phyloP scores from a whole-genome alignment of 2,797 vertebrate species.

The Phaenicophaeus curvirostris region DNA sequence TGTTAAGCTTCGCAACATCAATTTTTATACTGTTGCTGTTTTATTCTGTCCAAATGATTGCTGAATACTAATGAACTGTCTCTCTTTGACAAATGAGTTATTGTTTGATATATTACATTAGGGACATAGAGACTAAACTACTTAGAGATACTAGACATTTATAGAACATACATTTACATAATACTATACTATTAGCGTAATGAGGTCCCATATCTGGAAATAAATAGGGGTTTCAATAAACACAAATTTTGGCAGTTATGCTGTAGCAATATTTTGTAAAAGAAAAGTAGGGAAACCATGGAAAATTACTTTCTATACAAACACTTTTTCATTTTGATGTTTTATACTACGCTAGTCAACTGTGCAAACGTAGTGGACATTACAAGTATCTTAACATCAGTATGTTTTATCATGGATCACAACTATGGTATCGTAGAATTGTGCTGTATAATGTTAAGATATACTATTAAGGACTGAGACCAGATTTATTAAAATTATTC shows the following conservation, averaged over 20 bases:
- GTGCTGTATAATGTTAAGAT: not conserved
- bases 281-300: not conserved
- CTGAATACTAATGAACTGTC: slow-evolving; percentile 78
- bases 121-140: slow-evolving; percentile 75
- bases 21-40: slow-evolving; percentile 77
- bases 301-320: slow-evolving; percentile 19
- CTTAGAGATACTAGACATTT: slow-evolving; percentile 73
- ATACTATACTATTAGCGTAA: slow-evolving; percentile 72
- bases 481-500: not conserved
- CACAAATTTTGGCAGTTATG: slow-evolving; percentile 17
- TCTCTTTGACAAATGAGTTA: slow-evolving; percentile 80
- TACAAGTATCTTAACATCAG: not conserved
- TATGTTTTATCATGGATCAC: not conserved
- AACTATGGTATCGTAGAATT: not conserved
- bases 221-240: slow-evolving; percentile 58
- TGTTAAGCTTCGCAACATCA: slow-evolving; percentile 79
- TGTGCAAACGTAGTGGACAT: not conserved
- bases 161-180: slow-evolving; percentile 75
- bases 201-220: slow-evolving; percentile 65
- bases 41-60: slow-evolving; percentile 73
- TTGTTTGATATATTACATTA: slow-evolving; percentile 79
- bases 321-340: not conserved
- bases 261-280: not conserved
- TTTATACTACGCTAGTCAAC: not conserved
- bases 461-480: not conserved